Conservation (phyloP, 2,797 vertebrate genomes). For the Danionella dracula region DNA sequence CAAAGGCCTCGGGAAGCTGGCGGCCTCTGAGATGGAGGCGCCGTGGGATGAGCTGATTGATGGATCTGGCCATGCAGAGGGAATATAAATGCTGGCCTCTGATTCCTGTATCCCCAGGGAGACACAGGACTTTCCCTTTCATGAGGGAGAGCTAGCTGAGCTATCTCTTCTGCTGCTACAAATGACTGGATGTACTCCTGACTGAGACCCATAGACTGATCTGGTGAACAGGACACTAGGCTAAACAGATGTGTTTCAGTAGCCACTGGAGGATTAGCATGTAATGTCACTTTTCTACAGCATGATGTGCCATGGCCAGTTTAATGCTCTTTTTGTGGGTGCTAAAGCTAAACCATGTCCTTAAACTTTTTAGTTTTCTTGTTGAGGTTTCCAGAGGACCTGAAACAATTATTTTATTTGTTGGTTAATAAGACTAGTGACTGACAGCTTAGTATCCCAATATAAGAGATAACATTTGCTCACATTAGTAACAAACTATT, state of each 20-base stretch:
- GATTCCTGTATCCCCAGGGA: slow-evolving; percentile 57
- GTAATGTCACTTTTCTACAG: no score
- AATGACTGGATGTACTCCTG: slow-evolving; percentile 2
- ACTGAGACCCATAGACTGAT: slow-evolving; percentile 10
- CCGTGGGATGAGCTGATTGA: slow-evolving; percentile 62
- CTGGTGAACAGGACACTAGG: neutral
- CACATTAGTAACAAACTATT: no score
- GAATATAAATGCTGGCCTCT: slow-evolving; percentile 60
- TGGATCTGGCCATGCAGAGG: slow-evolving; percentile 59
- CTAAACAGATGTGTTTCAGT: neutral
- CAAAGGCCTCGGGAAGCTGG: slow-evolving; percentile 47
- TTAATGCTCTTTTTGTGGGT: no score
- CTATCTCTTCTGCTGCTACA: neutral
- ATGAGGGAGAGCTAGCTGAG: slow-evolving; percentile 47
- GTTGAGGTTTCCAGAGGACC: no score
- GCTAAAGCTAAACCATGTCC: no score
- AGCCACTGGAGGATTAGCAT: no score
- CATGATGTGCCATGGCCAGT: no score
- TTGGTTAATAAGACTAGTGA: no score
- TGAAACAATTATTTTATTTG: no score
- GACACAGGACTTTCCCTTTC: slow-evolving; percentile 53
- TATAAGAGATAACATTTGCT: no score
- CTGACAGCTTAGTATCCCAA: no score
- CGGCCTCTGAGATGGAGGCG: slow-evolving; percentile 38
- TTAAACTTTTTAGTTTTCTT: no score